A percentile compares a stretch with the other conserved stretches of the same genome.
Evolutionary conservation across 1,140 invertebrate species (phyloP).

Genomic region (Aradophagus sp.): DNA sequence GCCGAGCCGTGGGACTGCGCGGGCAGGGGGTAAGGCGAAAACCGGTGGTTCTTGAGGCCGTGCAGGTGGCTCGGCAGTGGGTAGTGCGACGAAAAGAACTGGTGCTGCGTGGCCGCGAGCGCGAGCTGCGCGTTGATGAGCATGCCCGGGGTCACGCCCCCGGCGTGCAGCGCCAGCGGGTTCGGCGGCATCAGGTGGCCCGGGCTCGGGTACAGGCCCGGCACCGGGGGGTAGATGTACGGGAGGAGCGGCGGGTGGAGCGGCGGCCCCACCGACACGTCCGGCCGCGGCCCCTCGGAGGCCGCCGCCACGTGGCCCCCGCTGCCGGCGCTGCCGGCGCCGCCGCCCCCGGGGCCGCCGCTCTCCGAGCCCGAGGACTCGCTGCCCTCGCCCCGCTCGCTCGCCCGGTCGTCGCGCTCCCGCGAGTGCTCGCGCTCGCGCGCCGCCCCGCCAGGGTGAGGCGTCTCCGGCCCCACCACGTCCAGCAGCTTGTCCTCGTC

Average conservation of each 20-base stretch:
- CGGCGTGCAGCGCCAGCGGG: conserved; percentile 79
- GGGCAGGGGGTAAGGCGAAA: conserved; percentile 89
- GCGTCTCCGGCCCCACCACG: conserved; percentile 89
- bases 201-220: conserved; percentile 84
- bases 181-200: conserved; percentile 81
- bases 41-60: conserved; percentile 81
- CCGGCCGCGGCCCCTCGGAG: conserved; percentile 83
- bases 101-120: conserved; percentile 85
- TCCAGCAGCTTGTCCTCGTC: conserved; percentile 91
- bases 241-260: conserved; percentile 90
- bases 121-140: conserved; percentile 88
- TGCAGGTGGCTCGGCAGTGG: conserved; percentile 75
- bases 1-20: conserved; percentile 82
- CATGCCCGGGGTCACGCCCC: conserved; percentile 82
- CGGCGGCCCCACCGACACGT: conserved; percentile 90
- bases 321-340: conserved; percentile 73
- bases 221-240: conserved; percentile 88
- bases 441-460: conserved; percentile 78
- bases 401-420: conserved; percentile 68
- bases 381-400: conserved; percentile 74
- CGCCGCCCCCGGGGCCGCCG: conserved; percentile 68
- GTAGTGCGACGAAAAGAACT: conserved; percentile 81
- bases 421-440: conserved; percentile 71
- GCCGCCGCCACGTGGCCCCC: conserved; percentile 73
- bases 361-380: conserved; percentile 74